These are phyloP conservation scores for Cepaea nemoralis DNA, from an alignment of 1,140 invertebrate genomes.

Conservation along the genomic window DNA sequence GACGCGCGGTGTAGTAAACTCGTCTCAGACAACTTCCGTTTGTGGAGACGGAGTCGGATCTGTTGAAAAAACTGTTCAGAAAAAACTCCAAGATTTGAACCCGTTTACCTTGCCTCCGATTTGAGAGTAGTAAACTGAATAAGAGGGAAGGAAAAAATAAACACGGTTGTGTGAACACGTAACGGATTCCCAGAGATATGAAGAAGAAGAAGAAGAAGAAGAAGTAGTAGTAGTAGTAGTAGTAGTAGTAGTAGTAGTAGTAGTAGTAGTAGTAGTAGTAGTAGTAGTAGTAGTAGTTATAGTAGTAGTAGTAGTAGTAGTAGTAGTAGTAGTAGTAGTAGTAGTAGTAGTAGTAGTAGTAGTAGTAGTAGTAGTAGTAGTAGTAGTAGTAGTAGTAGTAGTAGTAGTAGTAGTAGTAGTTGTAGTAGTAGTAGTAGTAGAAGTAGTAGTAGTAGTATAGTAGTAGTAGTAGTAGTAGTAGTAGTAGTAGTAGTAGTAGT, in stretches of 20 bases:
- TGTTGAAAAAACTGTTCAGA: too few relatives aligned
- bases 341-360: constrained; percentile 30
- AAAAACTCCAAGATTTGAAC: too few relatives aligned
- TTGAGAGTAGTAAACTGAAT: constrained; percentile 13
- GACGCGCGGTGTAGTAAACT: too few relatives aligned
- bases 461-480: constrained; percentile 20
- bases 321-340: constrained; percentile 30
- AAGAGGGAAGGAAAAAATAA: not conserved
- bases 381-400: constrained; percentile 30
- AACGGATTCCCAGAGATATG: constrained; percentile 13
- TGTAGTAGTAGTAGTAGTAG: constrained; percentile 28
- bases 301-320: constrained; percentile 27
- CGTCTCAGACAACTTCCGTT: too few relatives aligned
- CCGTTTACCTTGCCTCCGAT: too few relatives aligned
- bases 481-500: constrained; percentile 30
- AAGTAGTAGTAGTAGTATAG: too few relatives aligned
- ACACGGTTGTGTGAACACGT: constrained; percentile 1
- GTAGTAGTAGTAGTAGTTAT: constrained; percentile 18
- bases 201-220: too few relatives aligned
- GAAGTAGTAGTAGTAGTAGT: constrained; percentile 34
- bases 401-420: constrained; percentile 22
- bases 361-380: constrained; percentile 25
- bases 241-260: constrained; percentile 31
- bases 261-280: constrained; percentile 35
- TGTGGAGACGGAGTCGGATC: too few relatives aligned